Evolutionary conservation across 2,888 invertebrate genomes (phyloP).

Genomic region (Drosophila subsilvestris): DNA sequence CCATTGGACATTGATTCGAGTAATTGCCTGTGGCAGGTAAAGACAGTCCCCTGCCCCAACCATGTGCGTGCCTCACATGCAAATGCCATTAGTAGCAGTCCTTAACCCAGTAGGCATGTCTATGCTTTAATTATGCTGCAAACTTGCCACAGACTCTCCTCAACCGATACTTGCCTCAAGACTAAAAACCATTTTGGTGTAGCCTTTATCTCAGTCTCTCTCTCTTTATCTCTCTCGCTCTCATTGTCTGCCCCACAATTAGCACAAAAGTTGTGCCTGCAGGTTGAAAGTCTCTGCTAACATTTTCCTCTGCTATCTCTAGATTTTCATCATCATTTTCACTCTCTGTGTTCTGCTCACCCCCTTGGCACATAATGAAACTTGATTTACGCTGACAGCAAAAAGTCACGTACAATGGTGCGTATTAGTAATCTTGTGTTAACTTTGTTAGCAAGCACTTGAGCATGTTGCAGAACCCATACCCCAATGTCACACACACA

Average conservation of each 20-base stretch:
- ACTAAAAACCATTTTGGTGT: constrained; percentile 35
- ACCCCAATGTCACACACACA: background rate
- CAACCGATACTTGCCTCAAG: constrained; percentile 46
- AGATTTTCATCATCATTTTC: constrained; percentile 40
- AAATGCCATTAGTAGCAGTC: constrained; percentile 56
- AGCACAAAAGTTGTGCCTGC: constrained; percentile 31
- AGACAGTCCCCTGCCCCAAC: constrained; percentile 16
- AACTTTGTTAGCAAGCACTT: constrained; percentile 72
- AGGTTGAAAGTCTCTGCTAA: constrained; percentile 20
- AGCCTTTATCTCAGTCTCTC: constrained; percentile 10
- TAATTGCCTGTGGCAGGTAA: constrained; percentile 28
- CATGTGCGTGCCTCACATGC: constrained; percentile 70
- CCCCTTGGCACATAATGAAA: constrained; percentile 68
- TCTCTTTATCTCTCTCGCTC: constrained; percentile 2
- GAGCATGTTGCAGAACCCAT: constrained; percentile 50
- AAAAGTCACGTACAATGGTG: constrained; percentile 76
- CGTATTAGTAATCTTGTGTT: constrained; percentile 74
- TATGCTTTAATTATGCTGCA: constrained; percentile 72
- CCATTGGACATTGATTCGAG: constrained; percentile 22
- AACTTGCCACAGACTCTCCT: constrained; percentile 57
- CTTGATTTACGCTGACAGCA: constrained; percentile 76
- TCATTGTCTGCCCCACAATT: constrained; percentile 25
- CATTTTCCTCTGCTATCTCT: constrained; percentile 23
- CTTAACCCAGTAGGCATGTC: constrained; percentile 53
- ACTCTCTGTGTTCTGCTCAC: constrained; percentile 13